A percentile compares a stretch with the other conserved stretches of the same genome.
These are phyloP conservation scores for Samia ricini DNA, from an alignment of 1,140 invertebrate species.

Conservation along the genomic window DNA sequence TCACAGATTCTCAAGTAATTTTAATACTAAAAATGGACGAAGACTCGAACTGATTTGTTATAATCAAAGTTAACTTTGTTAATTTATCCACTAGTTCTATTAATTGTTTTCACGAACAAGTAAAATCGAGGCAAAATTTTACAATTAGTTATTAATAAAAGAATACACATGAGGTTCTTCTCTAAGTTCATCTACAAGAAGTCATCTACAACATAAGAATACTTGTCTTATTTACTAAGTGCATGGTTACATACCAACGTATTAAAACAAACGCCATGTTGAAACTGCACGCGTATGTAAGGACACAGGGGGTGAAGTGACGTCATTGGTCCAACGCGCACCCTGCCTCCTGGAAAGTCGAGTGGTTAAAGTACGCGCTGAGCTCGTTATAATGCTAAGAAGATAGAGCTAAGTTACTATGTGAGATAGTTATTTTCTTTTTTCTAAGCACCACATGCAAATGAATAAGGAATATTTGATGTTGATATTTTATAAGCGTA, in stretches of 20 bases:
- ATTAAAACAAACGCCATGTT: slow-evolving; percentile 16
- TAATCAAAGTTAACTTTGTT: no score
- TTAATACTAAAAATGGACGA: no score
- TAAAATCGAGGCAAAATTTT: no score
- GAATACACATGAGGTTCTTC: no score
- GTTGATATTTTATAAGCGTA: no score
- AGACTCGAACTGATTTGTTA: no score
- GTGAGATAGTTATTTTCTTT: background rate
- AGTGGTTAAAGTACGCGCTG: slow-evolving; percentile 4
- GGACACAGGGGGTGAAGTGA: slow-evolving; percentile 27
- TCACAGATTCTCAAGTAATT: no score
- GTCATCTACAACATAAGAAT: background rate
- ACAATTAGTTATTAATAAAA: no score
- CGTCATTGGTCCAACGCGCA: slow-evolving; percentile 62
- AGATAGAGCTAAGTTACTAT: background rate
- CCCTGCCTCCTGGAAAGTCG: slow-evolving; percentile 34
- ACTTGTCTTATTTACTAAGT: background rate
- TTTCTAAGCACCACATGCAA: background rate
- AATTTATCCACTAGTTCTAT: no score
- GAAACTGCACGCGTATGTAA: slow-evolving; percentile 21
- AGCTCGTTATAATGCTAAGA: background rate
- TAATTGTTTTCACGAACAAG: no score
- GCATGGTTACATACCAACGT: background rate
- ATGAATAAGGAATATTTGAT: background rate
- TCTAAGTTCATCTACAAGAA: no score